A percentile compares a stretch with the other conserved stretches of the same genome.
These are phyloP conservation scores for Toxotes lorentzi DNA, from an alignment of 2,797 vertebrate genomes.

Conservation along the genomic window DNA sequence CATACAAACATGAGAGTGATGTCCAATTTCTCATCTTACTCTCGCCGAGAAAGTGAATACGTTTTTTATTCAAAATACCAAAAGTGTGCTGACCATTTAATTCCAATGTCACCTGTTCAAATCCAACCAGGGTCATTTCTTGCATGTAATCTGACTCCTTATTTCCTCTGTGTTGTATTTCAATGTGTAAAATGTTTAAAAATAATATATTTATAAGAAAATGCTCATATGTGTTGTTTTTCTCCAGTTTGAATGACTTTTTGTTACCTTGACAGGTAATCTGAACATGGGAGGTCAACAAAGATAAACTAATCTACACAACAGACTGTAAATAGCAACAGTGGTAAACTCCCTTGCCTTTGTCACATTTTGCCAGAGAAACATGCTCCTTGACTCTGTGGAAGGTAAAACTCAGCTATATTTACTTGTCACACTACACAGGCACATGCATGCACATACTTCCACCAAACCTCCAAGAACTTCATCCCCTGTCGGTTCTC, in stretches of 20 bases:
- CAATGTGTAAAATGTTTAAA: no score
- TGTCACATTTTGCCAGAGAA: not conserved
- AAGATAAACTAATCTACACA: not conserved
- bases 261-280: not conserved
- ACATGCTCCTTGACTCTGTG: not conserved
- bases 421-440: not conserved
- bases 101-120: no score
- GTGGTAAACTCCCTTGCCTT: not conserved
- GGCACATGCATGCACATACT: not conserved
- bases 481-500: conserved; percentile 10
- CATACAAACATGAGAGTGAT: no score
- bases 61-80: no score
- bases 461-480: not conserved
- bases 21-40: not conserved
- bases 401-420: not conserved
- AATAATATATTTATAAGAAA: not conserved
- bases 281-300: not conserved
- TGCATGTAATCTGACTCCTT: no score
- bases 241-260: not conserved
- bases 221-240: no score
- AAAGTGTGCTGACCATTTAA: no score
- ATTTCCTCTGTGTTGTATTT: no score
- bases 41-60: no score
- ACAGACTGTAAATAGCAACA: not conserved
- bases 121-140: no score